Evolutionary conservation across 2,797 vertebrate genomes (phyloP).

Genomic region (Mastacembelus armatus): DNA sequence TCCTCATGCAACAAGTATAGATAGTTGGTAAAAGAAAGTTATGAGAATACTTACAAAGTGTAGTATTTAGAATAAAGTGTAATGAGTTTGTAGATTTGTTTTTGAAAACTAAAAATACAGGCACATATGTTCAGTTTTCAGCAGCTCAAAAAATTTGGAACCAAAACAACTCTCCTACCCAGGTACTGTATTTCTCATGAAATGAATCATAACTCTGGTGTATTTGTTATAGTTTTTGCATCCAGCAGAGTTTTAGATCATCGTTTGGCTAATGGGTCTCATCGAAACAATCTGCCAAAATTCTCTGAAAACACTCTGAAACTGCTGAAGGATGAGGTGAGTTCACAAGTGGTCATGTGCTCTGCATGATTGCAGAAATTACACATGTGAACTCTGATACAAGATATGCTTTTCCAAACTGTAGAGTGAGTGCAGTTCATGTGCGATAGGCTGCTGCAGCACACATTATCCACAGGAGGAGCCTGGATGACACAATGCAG

Average conservation of each 20-base stretch:
- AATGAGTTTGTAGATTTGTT: background rate
- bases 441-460: constrained; percentile 19
- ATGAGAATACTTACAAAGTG: no score
- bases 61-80: background rate
- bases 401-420: constrained; percentile 4
- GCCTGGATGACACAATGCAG: no score
- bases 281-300: background rate
- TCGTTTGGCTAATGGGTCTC: background rate
- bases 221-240: constrained; percentile 16
- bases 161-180: background rate
- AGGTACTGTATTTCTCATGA: constrained; percentile 1
- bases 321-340: constrained; percentile 2
- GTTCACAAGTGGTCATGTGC: constrained; percentile 10
- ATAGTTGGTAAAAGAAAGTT: no score
- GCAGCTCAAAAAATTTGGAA: background rate
- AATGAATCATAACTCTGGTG: background rate
- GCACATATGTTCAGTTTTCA: background rate
- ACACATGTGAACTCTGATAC: constrained; percentile 1
- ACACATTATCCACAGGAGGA: constrained; percentile 9
- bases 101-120: background rate
- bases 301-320: constrained; percentile 7
- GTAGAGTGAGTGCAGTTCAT: constrained; percentile 9
- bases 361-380: constrained; percentile 2
- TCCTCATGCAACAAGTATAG: background rate
- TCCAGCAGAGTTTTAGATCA: constrained; percentile 8